phyloP scores from a whole-genome alignment of 2,888 invertebrate genomes.

The Holacanthella duospinosa region DNA sequence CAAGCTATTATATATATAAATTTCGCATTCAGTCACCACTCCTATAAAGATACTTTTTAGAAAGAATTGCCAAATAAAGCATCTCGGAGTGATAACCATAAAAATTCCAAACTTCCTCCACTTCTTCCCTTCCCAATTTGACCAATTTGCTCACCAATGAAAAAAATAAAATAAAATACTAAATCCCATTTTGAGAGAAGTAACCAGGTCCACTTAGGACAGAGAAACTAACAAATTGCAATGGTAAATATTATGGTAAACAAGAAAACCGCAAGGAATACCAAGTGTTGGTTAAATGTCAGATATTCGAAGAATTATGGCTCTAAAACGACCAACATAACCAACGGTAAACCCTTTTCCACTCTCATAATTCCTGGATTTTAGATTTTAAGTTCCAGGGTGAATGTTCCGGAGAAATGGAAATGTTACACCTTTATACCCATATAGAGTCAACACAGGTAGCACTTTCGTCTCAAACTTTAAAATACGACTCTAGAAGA shows the following conservation, averaged over 20 bases:
- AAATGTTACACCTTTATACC: not conserved
- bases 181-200: no score
- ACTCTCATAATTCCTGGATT: no score
- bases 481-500: no score
- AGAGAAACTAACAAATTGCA: slow-evolving; percentile 4
- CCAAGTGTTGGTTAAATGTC: not conserved
- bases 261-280: not conserved
- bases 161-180: not conserved
- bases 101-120: not conserved
- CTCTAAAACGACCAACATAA: not conserved
- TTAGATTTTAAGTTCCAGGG: not conserved
- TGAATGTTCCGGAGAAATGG: not conserved
- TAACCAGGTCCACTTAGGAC: not conserved
- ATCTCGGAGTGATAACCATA: not conserved
- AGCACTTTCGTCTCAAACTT: no score
- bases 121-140: not conserved
- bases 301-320: not conserved
- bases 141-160: not conserved
- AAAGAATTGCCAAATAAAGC: slow-evolving; percentile 1
- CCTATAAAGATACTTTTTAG: no score
- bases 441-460: slow-evolving; percentile 2
- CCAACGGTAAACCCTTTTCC: not conserved
- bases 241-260: slow-evolving; percentile 2
- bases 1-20: no score
- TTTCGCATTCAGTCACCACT: no score